A percentile compares a stretch with the other conserved stretches of the same genome.
Conservation (phyloP, 2,113 vertebrate genomes). For the Oryzias javanicus region DNA sequence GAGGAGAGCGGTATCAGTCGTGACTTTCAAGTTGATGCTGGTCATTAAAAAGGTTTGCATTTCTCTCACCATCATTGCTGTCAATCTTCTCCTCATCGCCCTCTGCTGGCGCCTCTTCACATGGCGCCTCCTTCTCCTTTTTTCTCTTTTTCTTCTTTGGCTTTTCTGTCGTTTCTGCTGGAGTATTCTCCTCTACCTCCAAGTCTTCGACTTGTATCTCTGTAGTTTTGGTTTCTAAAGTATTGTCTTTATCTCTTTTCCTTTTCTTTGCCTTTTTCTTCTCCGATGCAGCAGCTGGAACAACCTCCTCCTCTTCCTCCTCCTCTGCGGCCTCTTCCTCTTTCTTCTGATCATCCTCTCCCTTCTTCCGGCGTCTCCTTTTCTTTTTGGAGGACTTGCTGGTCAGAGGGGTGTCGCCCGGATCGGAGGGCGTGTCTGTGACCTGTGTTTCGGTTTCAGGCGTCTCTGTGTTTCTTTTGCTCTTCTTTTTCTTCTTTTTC, state of each 20-base stretch:
- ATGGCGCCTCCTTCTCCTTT: slow-evolving; percentile 17
- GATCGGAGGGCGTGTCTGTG: not conserved
- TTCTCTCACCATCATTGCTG: slow-evolving; percentile 10
- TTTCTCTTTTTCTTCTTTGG: slow-evolving; percentile 37
- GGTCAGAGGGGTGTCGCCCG: slow-evolving; percentile 11
- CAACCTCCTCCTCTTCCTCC: not conserved
- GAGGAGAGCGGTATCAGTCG: too few species aligned
- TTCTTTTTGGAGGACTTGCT: slow-evolving; percentile 41
- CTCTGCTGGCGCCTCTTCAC: slow-evolving; percentile 33
- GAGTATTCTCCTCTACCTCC: slow-evolving; percentile 1
- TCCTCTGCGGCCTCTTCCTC: not conserved
- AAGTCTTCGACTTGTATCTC: slow-evolving; percentile 13
- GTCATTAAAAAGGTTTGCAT: not conserved
- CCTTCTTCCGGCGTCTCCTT: slow-evolving; percentile 19
- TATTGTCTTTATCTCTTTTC: slow-evolving; percentile 24
- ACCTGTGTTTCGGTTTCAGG: not conserved
- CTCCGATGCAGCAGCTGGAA: slow-evolving; percentile 8
- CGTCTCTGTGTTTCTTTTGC: not conserved
- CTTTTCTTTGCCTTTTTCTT: slow-evolving; percentile 57
- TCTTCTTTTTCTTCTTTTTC: slow-evolving; percentile 62
- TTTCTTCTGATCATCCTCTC: not conserved
- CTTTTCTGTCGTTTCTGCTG: not conserved
- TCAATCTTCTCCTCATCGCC: slow-evolving; percentile 18
- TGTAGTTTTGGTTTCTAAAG: slow-evolving; percentile 24
- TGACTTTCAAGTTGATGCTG: too few species aligned